These are phyloP conservation scores for Polietes domitor DNA, from an alignment of 2,888 invertebrate species.

Conservation along the genomic window DNA sequence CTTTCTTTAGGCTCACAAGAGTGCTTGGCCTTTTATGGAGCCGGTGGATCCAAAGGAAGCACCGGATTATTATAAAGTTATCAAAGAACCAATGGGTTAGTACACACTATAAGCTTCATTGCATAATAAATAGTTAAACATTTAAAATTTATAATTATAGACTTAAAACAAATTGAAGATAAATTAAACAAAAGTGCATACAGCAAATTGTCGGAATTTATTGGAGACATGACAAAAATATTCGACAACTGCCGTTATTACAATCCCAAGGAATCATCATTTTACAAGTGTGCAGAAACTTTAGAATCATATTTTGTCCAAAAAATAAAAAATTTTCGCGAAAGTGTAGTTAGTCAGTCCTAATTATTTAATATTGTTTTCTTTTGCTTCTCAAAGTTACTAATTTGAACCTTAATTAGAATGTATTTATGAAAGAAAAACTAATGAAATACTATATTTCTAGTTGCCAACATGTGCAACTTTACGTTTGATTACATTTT, in stretches of 20 bases:
- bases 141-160: conserved; percentile 83
- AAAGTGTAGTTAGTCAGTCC: conserved; percentile 85
- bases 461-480: conserved; percentile 30
- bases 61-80: conserved; percentile 97
- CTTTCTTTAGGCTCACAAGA: conserved; percentile 90
- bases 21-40: conserved; percentile 98
- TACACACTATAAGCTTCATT: conserved; percentile 68
- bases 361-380: conserved; percentile 51
- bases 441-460: conserved; percentile 26
- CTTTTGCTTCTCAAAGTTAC: conserved; percentile 41
- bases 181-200: conserved; percentile 92
- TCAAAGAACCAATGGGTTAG: conserved; percentile 97
- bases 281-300: conserved; percentile 97
- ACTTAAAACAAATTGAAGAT: conserved; percentile 94
- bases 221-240: conserved; percentile 98
- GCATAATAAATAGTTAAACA: no score
- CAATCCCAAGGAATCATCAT: conserved; percentile 96
- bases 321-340: conserved; percentile 93
- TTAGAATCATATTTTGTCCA: conserved; percentile 97
- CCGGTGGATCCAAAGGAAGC: conserved; percentile 98
- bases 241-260: conserved; percentile 99
- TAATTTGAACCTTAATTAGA: conserved; percentile 34
- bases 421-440: conserved; percentile 25
- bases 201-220: conserved; percentile 94
- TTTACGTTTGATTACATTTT: conserved; percentile 33